A percentile compares a stretch with the other conserved stretches of the same genome.
These are phyloP conservation scores for Anabacerthia variegaticeps DNA, from an alignment of 2,797 vertebrate genomes.

Conservation along the genomic window DNA sequence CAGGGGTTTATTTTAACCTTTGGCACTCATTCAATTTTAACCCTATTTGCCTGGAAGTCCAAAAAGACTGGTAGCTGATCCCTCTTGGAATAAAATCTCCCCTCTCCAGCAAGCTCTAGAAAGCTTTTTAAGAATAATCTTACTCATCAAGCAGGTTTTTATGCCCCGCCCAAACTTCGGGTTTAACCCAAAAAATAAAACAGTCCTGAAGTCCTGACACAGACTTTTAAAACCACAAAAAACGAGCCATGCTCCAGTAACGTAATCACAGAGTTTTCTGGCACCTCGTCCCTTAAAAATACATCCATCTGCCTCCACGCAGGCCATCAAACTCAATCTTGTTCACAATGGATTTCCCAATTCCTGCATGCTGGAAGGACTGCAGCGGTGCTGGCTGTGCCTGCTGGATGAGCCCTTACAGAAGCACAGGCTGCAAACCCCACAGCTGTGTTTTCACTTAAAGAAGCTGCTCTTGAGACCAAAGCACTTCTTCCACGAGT, in stretches of 20 bases:
- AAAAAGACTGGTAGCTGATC: conserved; percentile 30
- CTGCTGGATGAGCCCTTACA: conserved; percentile 54
- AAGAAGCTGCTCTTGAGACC: conserved; percentile 59
- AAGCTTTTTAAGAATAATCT: conserved; percentile 80
- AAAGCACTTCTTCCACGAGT: conserved; percentile 55
- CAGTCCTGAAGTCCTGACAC: conserved; percentile 72
- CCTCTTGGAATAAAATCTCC: conserved; percentile 52
- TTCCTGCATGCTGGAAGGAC: conserved; percentile 71
- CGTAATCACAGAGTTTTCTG: conserved; percentile 76
- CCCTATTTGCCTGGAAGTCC: neutral
- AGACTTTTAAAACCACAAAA: conserved; percentile 77
- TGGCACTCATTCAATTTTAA: conserved; percentile 26
- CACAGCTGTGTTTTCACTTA: conserved; percentile 78
- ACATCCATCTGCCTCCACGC: conserved; percentile 76
- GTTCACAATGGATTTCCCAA: conserved; percentile 75
- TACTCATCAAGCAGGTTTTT: conserved; percentile 77
- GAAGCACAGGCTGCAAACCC: conserved; percentile 58
- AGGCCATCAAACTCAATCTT: conserved; percentile 71
- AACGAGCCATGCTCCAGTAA: conserved; percentile 75
- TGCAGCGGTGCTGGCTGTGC: conserved; percentile 63
- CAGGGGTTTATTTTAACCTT: neutral
- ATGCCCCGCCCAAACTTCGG: conserved; percentile 66
- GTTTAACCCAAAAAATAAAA: conserved; percentile 74
- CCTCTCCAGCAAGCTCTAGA: conserved; percentile 59
- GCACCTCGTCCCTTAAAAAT: conserved; percentile 77